Conservation (phyloP, 1,140 invertebrate species). For the Drosophila ercepeae region DNA sequence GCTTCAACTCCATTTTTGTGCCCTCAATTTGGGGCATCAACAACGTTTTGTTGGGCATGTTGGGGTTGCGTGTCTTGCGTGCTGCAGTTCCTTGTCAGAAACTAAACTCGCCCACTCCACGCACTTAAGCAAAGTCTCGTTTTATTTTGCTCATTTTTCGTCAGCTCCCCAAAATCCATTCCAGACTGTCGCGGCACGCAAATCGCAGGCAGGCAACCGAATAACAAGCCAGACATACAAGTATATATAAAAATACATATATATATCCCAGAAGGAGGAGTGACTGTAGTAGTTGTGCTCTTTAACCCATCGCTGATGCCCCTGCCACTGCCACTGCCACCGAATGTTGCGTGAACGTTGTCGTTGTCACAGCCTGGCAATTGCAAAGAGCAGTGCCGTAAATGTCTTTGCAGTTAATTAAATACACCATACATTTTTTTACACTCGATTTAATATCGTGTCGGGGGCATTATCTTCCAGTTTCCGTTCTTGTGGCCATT, state of each 20-base stretch:
- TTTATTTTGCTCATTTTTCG: slow-evolving; percentile 44
- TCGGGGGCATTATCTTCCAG: slow-evolving; percentile 19
- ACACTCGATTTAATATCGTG: slow-evolving; percentile 39
- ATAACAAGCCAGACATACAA: slow-evolving; percentile 51
- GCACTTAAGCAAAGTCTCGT: slow-evolving; percentile 47
- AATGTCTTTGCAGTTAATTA: slow-evolving; percentile 80
- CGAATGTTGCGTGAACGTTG: slow-evolving; percentile 59
- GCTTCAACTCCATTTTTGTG: background rate
- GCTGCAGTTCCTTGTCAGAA: slow-evolving; percentile 34
- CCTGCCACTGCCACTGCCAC: background rate
- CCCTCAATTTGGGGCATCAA: slow-evolving; percentile 4
- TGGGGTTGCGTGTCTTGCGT: slow-evolving; percentile 12
- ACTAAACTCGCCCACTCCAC: slow-evolving; percentile 31
- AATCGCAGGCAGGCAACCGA: slow-evolving; percentile 74
- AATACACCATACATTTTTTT: slow-evolving; percentile 61
- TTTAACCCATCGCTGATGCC: background rate
- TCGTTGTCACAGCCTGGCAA: slow-evolving; percentile 49
- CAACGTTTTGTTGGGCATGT: background rate
- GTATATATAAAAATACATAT: background rate
- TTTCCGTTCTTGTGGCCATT: slow-evolving; percentile 19
- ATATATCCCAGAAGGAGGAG: background rate
- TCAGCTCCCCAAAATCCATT: slow-evolving; percentile 35
- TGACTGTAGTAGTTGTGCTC: background rate
- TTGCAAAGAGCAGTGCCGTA: slow-evolving; percentile 66
- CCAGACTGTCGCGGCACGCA: slow-evolving; percentile 65